Conservation (phyloP, 2,888 invertebrate genomes). For the Nephrotoma guestfalica region DNA sequence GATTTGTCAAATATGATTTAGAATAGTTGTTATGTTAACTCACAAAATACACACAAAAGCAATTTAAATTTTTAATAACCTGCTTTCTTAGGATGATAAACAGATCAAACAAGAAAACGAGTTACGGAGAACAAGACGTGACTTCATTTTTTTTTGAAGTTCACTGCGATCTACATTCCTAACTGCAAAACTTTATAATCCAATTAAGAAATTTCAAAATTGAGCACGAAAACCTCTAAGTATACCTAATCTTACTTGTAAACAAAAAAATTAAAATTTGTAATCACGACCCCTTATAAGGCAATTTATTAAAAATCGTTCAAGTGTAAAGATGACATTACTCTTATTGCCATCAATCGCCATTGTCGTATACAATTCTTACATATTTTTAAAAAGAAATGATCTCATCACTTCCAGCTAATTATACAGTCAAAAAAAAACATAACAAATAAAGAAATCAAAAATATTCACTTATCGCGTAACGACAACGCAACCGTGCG, state of each 20-base stretch:
- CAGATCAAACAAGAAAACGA: too few relatives aligned
- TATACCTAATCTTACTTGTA: too few relatives aligned
- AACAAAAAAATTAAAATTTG: not conserved
- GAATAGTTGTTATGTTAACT: too few relatives aligned
- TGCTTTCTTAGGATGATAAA: too few relatives aligned
- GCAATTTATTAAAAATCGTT: not conserved
- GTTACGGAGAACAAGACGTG: not conserved
- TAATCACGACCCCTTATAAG: not conserved
- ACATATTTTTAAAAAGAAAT: not conserved
- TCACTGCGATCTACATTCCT: too few relatives aligned
- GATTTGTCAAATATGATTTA: not conserved
- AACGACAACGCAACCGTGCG: not conserved
- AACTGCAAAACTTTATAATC: too few relatives aligned
- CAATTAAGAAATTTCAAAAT: too few relatives aligned
- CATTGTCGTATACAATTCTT: not conserved
- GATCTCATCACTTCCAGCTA: not conserved
- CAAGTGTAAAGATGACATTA: not conserved
- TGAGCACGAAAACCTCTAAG: too few relatives aligned
- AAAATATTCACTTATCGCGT: not conserved
- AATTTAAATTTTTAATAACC: too few relatives aligned
- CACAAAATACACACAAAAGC: too few relatives aligned
- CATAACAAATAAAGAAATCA: not conserved
- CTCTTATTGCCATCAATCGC: not conserved
- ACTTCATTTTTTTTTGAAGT: not conserved
- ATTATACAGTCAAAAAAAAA: not conserved